These are phyloP conservation scores for Dryobates pubescens DNA, from an alignment of 2,797 vertebrate species.

Conservation along the genomic window DNA sequence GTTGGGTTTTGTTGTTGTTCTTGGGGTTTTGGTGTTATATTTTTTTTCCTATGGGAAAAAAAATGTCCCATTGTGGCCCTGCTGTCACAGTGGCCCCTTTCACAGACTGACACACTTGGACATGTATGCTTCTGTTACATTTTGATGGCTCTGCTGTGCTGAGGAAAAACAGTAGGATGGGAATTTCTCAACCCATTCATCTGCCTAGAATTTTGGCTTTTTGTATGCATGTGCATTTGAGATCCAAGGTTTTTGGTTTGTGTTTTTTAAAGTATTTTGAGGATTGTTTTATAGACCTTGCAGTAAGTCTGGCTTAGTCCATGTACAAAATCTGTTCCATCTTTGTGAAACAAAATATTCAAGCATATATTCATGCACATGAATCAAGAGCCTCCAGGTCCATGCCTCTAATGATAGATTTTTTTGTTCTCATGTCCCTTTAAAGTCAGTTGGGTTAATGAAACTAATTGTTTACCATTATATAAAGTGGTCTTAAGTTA, in stretches of 20 bases:
- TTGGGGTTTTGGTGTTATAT: neutral
- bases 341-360: neutral
- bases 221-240: neutral
- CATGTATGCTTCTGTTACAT: neutral
- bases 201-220: neutral
- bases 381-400: neutral
- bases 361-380: neutral
- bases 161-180: neutral
- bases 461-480: neutral
- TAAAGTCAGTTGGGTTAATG: neutral
- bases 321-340: neutral
- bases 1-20: too few relatives aligned
- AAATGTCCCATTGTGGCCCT: fast-evolving
- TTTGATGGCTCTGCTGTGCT: neutral
- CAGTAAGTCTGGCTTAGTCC: neutral
- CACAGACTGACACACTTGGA: neutral
- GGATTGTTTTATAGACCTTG: fast-evolving
- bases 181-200: neutral
- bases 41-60: neutral
- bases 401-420: fast-evolving
- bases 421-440: neutral
- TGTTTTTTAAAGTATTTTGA: neutral
- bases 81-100: neutral
- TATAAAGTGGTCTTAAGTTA: neutral
- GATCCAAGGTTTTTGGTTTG: neutral